These are phyloP conservation scores for Rhyzopertha dominica DNA, from an alignment of 1,140 invertebrate species.

Conservation along the genomic window DNA sequence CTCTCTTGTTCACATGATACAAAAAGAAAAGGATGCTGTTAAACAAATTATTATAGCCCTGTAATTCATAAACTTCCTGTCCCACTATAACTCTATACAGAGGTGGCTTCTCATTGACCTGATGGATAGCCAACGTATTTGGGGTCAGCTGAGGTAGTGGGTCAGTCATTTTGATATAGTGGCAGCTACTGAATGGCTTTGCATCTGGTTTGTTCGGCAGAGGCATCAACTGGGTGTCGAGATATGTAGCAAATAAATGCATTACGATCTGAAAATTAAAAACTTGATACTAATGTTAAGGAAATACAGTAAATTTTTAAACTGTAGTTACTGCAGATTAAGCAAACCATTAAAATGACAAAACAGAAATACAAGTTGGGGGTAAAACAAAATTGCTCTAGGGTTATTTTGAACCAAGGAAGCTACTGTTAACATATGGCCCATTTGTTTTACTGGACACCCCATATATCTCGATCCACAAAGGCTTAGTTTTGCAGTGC, in stretches of 20 bases:
- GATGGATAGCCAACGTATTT: constrained; percentile 51
- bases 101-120: constrained; percentile 60
- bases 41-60: constrained; percentile 80
- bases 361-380: no score
- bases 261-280: constrained; percentile 64
- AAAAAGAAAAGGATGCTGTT: constrained; percentile 75
- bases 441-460: no score
- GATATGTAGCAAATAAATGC: constrained; percentile 74
- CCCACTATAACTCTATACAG: constrained; percentile 65
- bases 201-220: constrained; percentile 70
- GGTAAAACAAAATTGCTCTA: no score
- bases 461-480: no score
- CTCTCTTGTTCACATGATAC: constrained; percentile 66
- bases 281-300: no score
- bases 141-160: constrained; percentile 47
- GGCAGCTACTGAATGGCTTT: constrained; percentile 61
- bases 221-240: constrained; percentile 74
- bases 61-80: constrained; percentile 57
- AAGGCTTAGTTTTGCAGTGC: no score
- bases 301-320: no score
- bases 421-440: no score
- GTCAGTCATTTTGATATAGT: constrained; percentile 56
- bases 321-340: no score
- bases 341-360: no score
- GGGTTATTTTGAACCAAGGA: no score